These are phyloP conservation scores for Hiodon alosoides DNA, from an alignment of 2,113 vertebrate species.

Conservation along the genomic window DNA sequence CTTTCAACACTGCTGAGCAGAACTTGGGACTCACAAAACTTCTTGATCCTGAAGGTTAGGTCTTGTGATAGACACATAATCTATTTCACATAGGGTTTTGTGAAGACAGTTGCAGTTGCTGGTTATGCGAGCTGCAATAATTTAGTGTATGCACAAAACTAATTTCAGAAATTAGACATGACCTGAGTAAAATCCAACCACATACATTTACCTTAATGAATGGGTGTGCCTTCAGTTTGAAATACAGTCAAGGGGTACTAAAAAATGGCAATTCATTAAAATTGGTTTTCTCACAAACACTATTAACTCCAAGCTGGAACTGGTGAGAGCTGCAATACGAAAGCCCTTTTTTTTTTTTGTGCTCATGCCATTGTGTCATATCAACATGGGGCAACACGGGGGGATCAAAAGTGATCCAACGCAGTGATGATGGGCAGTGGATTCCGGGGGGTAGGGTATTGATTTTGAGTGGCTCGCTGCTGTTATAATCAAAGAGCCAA, in stretches of 20 bases:
- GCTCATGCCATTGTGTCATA: no score
- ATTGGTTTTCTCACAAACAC: background rate
- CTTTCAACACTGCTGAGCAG: constrained; percentile 86
- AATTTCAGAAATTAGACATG: no score
- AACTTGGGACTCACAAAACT: constrained; percentile 86
- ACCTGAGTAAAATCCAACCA: no score
- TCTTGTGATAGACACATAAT: background rate
- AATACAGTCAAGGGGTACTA: background rate
- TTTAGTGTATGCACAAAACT: no score
- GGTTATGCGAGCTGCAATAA: no score
- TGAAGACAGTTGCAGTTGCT: no score
- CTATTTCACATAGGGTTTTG: background rate
- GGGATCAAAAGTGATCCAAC: background rate
- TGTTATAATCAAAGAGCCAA: background rate
- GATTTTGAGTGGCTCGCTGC: background rate
- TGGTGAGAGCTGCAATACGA: background rate
- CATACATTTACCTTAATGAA: no score
- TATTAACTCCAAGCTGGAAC: background rate
- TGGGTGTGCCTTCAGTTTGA: no score
- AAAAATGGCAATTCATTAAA: background rate
- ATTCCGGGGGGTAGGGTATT: background rate
- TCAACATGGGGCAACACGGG: background rate
- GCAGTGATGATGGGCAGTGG: background rate
- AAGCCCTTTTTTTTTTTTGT: background rate
- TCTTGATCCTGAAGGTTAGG: constrained; percentile 84